These are phyloP conservation scores for Araneus ventricosus DNA, from an alignment of 1,140 invertebrate species.

Conservation along the genomic window DNA sequence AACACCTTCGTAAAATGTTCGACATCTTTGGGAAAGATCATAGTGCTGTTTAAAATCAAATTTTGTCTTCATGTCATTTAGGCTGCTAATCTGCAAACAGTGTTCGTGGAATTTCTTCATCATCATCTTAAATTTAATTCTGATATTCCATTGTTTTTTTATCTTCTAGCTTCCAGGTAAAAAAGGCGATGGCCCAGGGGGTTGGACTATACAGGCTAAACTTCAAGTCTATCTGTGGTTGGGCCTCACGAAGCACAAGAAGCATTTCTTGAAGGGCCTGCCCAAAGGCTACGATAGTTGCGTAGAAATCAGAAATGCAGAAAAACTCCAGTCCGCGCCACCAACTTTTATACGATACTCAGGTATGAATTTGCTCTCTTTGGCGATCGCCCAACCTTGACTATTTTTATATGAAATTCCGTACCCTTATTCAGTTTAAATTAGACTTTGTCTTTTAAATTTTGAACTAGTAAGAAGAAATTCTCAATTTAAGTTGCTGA, in stretches of 20 bases:
- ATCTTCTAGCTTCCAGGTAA: conserved; percentile 88
- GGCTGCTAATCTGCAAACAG: not conserved
- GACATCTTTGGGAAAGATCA: too few relatives aligned
- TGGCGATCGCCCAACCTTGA: too few relatives aligned
- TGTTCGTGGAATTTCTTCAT: not conserved
- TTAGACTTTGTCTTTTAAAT: too few relatives aligned
- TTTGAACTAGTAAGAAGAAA: too few relatives aligned
- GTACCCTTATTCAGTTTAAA: too few relatives aligned
- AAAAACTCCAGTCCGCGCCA: conserved; percentile 85
- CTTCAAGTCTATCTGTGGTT: conserved; percentile 91
- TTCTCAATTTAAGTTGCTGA: too few relatives aligned
- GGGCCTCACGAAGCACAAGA: conserved; percentile 90
- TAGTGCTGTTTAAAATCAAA: too few relatives aligned
- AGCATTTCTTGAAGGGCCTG: conserved; percentile 88
- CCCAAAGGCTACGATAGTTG: conserved; percentile 89
- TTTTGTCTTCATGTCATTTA: too few relatives aligned
- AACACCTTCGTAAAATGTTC: too few relatives aligned
- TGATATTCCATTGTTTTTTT: not conserved
- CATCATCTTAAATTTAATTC: not conserved
- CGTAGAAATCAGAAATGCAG: conserved; percentile 87
- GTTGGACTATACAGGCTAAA: conserved; percentile 90
- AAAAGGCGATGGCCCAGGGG: conserved; percentile 87
- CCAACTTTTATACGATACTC: conserved; percentile 86
- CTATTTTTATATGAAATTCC: too few relatives aligned
- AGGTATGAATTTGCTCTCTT: conserved; percentile 81